A percentile compares a stretch with the other conserved stretches of the same genome.
Conservation (phyloP, 2,888 invertebrate species). For the Choristoneura rosaceana region DNA sequence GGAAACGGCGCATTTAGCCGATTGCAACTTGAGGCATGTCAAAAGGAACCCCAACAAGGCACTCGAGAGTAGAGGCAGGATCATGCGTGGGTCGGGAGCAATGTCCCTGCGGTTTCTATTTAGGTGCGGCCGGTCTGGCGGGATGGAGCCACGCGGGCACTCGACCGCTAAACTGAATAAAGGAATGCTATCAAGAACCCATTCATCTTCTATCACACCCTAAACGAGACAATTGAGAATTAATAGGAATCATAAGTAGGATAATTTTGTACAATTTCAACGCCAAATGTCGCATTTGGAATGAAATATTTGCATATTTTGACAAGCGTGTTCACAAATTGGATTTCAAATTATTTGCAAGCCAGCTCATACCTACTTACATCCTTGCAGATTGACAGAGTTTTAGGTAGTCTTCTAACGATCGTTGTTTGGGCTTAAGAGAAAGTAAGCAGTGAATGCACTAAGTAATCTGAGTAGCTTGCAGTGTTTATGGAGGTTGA, state of each 20-base stretch:
- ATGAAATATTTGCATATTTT: neutral
- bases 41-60: constrained; percentile 71
- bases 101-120: constrained; percentile 85
- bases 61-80: constrained; percentile 75
- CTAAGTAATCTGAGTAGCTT: constrained; percentile 35
- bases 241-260: neutral
- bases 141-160: constrained; percentile 77
- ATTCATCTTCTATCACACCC: constrained; percentile 51
- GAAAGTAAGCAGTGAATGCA: constrained; percentile 33
- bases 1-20: constrained; percentile 12
- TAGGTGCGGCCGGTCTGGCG: constrained; percentile 82
- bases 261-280: neutral
- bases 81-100: constrained; percentile 77
- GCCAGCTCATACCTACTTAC: neutral
- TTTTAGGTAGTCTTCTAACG: neutral
- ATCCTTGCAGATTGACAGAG: neutral
- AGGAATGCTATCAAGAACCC: constrained; percentile 70
- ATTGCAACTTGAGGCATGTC: constrained; percentile 43
- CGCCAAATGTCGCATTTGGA: neutral
- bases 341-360: neutral
- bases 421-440: constrained; percentile 23
- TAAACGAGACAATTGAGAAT: constrained; percentile 9
- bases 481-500: constrained; percentile 23
- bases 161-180: constrained; percentile 76
- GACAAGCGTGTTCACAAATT: too few relatives aligned